A percentile compares a stretch with the other conserved stretches of the same genome.
phyloP scores from a whole-genome alignment of 1,140 invertebrate genomes.

The Cydia fagiglandana region DNA sequence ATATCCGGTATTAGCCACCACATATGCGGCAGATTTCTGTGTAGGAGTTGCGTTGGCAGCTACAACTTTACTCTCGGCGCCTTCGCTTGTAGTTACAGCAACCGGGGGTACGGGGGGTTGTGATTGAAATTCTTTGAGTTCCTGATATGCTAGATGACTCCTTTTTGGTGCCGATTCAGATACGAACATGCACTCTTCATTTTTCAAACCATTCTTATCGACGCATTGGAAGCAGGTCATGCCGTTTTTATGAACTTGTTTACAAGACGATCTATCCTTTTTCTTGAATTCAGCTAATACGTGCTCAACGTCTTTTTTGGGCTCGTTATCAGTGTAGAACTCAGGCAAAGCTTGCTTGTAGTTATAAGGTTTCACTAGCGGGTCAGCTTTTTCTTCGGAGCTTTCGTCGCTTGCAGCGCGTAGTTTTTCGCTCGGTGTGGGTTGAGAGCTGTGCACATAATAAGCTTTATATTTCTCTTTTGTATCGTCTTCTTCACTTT shows the following conservation, averaged over 20 bases:
- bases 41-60: slow-evolving; percentile 61
- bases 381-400: slow-evolving; percentile 56
- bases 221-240: slow-evolving; percentile 88
- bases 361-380: slow-evolving; percentile 61
- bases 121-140: slow-evolving; percentile 77
- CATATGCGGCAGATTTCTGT: slow-evolving; percentile 62
- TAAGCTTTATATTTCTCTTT: slow-evolving; percentile 74
- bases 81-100: slow-evolving; percentile 55
- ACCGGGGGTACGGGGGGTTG: slow-evolving; percentile 64
- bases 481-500: slow-evolving; percentile 60
- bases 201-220: slow-evolving; percentile 82
- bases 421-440: slow-evolving; percentile 61
- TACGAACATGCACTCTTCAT: slow-evolving; percentile 88
- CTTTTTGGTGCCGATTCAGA: slow-evolving; percentile 81
- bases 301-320: slow-evolving; percentile 83
- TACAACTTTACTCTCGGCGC: slow-evolving; percentile 72
- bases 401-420: slow-evolving; percentile 54
- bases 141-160: slow-evolving; percentile 80
- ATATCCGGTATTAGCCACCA: slow-evolving; percentile 56
- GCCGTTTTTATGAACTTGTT: slow-evolving; percentile 84
- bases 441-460: slow-evolving; percentile 63
- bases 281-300: slow-evolving; percentile 84
- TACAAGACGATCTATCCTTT: slow-evolving; percentile 85
- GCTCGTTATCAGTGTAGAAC: slow-evolving; percentile 74
- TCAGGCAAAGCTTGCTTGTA: slow-evolving; percentile 73